Evolutionary conservation across 2,797 vertebrate genomes (phyloP).

Genomic region (Aphelocoma californica): DNA sequence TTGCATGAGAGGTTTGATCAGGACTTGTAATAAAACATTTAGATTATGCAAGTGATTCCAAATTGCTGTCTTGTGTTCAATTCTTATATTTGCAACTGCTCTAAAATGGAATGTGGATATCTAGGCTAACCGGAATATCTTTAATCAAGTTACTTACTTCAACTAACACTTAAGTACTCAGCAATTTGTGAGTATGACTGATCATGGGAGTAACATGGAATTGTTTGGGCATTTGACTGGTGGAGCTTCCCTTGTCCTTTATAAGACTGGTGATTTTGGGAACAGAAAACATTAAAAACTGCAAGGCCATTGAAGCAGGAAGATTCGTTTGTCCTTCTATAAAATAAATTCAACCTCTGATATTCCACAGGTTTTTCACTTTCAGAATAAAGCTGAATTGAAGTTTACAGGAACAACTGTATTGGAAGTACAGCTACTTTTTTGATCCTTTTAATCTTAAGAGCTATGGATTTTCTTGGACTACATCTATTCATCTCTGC

Average conservation of each 20-base stretch:
- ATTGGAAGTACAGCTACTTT: neutral
- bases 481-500: neutral
- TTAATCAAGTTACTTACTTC: neutral
- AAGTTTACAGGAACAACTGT: neutral
- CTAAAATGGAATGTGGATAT: neutral
- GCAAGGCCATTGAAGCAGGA: neutral
- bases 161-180: neutral
- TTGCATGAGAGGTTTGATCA: neutral
- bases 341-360: neutral
- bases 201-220: neutral
- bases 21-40: neutral
- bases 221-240: neutral
- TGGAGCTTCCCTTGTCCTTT: neutral
- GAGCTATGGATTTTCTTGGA: neutral
- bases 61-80: neutral
- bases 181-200: neutral
- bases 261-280: neutral
- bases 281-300: fast-evolving
- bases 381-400: neutral
- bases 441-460: neutral
- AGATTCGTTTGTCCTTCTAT: neutral
- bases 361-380: neutral
- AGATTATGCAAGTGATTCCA: neutral
- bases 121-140: neutral
- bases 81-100: neutral